Percentiles rank a stretch among this genome's conserved stretches.
Evolutionary conservation across 2,888 invertebrate genomes (phyloP).

Genomic region (Tiliacea aurago): DNA sequence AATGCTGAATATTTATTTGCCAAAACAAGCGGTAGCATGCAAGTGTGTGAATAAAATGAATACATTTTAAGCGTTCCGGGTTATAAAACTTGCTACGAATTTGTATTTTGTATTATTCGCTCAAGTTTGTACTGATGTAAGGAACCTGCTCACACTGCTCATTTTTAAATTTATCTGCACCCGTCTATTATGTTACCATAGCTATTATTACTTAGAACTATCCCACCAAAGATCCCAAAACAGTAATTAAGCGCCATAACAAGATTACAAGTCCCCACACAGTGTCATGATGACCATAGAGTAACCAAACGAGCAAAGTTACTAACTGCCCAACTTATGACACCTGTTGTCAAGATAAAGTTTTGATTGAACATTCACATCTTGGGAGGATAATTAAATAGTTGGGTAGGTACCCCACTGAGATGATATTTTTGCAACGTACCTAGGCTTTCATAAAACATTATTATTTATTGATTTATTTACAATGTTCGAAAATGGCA

Average conservation of each 20-base stretch:
- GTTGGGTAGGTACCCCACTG: constrained; percentile 19
- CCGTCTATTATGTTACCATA: constrained; percentile 19
- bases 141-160: background rate
- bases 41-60: constrained; percentile 56
- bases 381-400: constrained; percentile 61
- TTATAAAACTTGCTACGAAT: constrained; percentile 38
- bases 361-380: constrained; percentile 71
- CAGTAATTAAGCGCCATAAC: constrained; percentile 65
- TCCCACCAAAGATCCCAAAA: constrained; percentile 59
- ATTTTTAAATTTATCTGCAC: constrained; percentile 25
- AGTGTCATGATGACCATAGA: constrained; percentile 70
- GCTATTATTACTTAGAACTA: constrained; percentile 34
- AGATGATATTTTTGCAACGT: background rate
- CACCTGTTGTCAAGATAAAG: constrained; percentile 72
- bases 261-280: constrained; percentile 64
- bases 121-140: constrained; percentile 6
- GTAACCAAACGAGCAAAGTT: constrained; percentile 74
- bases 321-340: constrained; percentile 72
- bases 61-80: constrained; percentile 45
- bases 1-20: constrained; percentile 34
- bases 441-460: background rate
- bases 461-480: too few relatives aligned
- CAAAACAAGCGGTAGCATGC: constrained; percentile 31
- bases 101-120: constrained; percentile 18
- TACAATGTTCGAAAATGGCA: too few relatives aligned